Evolutionary conservation across 2,888 invertebrate genomes (phyloP).

Genomic region (Nesidiocoris tenuis): DNA sequence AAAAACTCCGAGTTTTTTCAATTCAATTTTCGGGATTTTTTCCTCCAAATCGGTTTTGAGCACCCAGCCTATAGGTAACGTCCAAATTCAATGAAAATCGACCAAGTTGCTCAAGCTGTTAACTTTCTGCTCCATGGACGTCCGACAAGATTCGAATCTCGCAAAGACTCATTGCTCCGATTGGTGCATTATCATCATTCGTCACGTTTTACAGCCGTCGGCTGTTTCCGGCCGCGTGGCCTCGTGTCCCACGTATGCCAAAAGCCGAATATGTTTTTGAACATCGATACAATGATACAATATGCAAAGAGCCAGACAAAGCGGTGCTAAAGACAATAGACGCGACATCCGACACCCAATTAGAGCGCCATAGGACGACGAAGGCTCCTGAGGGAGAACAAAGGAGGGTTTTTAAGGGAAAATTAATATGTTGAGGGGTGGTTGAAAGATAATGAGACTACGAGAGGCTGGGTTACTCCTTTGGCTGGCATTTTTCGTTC

Average conservation of each 20-base stretch:
- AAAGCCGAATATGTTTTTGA: neutral
- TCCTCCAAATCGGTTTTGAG: no score
- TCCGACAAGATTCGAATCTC: no score
- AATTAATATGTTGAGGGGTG: constrained; percentile 3
- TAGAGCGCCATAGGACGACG: constrained; percentile 16
- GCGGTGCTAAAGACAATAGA: constrained; percentile 32
- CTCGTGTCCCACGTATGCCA: neutral
- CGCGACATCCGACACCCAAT: constrained; percentile 37
- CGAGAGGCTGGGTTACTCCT: constrained; percentile 12
- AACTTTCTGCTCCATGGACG: no score
- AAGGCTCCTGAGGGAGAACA: neutral
- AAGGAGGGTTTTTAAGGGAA: constrained; percentile 30
- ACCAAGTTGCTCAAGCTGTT: no score
- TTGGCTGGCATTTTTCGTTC: neutral
- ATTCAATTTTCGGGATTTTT: no score
- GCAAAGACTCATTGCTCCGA: no score
- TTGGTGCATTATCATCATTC: no score
- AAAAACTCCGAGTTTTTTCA: no score
- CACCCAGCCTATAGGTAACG: no score
- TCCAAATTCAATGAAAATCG: no score
- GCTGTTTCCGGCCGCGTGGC: neutral
- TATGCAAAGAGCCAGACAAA: neutral
- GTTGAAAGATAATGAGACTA: constrained; percentile 8
- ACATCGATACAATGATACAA: neutral
- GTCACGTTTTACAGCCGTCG: neutral